A percentile compares a stretch with the other conserved stretches of the same genome.
Evolutionary conservation across 2,888 invertebrate genomes (phyloP).

Genomic region (Pristionchus entomophagus): DNA sequence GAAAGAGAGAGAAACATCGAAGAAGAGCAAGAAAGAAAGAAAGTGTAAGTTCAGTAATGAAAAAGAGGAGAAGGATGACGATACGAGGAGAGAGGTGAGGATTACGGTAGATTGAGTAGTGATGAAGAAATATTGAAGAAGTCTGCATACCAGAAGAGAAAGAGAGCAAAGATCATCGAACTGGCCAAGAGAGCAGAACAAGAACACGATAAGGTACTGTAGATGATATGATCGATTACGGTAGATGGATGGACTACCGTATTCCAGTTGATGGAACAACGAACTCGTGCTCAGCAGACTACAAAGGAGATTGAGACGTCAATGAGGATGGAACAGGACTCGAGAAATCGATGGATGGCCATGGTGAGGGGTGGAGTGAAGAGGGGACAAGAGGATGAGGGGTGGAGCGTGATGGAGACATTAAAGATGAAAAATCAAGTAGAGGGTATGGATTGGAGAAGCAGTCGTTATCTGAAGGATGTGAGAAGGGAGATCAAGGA

Average conservation of each 20-base stretch:
- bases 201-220: slow-evolving; percentile 5
- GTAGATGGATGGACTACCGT: not conserved
- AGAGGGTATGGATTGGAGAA: not conserved
- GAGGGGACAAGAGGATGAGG: not conserved
- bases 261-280: not conserved
- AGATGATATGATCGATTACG: too few species aligned
- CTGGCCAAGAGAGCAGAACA: not conserved
- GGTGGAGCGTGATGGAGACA: not conserved
- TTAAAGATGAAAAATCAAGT: not conserved
- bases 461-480: not conserved
- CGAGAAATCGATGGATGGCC: slow-evolving; percentile 1
- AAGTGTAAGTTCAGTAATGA: not conserved
- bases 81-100: not conserved
- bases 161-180: not conserved
- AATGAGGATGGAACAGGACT: not conserved
- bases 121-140: not conserved
- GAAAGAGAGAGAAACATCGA: too few species aligned
- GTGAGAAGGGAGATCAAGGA: not conserved
- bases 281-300: not conserved
- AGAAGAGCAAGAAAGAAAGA: not conserved
- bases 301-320: not conserved
- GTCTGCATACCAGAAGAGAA: slow-evolving; percentile 4
- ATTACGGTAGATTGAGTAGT: not conserved
- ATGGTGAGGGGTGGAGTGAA: slow-evolving; percentile 1
- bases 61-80: not conserved